phyloP scores from a whole-genome alignment of 2,797 vertebrate genomes.

The Mormyrus hasselquistii region DNA sequence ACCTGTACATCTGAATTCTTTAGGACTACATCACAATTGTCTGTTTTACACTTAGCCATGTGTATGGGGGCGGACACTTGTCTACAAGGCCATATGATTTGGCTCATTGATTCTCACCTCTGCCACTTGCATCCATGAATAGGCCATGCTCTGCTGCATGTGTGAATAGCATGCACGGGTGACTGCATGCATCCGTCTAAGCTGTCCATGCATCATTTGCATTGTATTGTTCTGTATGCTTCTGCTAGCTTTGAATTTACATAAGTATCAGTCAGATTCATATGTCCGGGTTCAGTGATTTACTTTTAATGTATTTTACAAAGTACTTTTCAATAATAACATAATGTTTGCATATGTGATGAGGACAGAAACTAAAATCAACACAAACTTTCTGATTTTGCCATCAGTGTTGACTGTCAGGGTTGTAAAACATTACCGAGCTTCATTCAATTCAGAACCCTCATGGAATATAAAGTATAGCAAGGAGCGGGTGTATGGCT shows the following conservation, averaged over 20 bases:
- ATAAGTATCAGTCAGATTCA: neutral
- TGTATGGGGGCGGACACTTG: neutral
- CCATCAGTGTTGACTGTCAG: neutral
- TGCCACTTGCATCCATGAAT: neutral
- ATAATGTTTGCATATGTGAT: neutral
- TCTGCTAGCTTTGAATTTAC: neutral
- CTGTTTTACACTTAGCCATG: neutral
- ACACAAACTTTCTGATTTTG: neutral
- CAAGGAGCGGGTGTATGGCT: neutral
- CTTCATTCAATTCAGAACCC: neutral
- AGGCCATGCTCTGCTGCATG: neutral
- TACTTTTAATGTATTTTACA: neutral
- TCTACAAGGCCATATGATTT: neutral
- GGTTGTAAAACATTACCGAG: neutral
- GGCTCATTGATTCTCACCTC: neutral
- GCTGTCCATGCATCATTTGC: neutral
- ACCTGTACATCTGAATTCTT: neutral
- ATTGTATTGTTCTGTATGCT: neutral
- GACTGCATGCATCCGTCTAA: neutral
- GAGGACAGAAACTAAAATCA: neutral
- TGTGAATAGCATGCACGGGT: neutral
- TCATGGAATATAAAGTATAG: neutral
- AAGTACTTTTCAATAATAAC: neutral
- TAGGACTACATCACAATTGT: neutral
- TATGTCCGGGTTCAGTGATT: neutral